Conservation (phyloP, 2,113 vertebrate species). For the Grus americana region DNA sequence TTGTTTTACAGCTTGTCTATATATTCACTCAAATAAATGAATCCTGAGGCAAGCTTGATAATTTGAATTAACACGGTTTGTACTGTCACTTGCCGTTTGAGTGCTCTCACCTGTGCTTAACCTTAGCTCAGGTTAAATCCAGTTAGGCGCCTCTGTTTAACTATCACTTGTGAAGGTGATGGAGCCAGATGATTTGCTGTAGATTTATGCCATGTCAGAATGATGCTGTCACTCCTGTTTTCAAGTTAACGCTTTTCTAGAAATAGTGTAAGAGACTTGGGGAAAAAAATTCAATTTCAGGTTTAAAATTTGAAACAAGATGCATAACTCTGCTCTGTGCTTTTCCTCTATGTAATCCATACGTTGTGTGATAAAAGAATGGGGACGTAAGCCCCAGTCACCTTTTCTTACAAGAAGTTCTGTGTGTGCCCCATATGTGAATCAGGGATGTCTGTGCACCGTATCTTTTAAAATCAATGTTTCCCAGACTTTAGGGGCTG, state of each 20-base stretch:
- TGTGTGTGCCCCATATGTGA: background rate
- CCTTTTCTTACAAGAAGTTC: too few relatives aligned
- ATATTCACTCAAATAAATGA: background rate
- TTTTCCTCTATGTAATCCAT: background rate
- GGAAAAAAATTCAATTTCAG: background rate
- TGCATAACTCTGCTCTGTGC: background rate
- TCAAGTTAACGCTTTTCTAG: background rate
- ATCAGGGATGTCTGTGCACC: rapidly evolving
- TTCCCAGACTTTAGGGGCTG: background rate
- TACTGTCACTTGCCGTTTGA: background rate
- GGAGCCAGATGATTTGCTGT: background rate
- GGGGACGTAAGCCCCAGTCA: background rate
- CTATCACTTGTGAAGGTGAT: background rate
- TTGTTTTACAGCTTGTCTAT: background rate
- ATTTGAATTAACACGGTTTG: background rate
- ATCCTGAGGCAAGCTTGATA: background rate
- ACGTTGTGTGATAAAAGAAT: rapidly evolving
- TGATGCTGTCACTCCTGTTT: background rate
- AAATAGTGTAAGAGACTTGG: background rate
- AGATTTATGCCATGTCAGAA: background rate
- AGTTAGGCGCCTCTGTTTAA: background rate
- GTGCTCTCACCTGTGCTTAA: background rate
- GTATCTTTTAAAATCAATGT: background rate
- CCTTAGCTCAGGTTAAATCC: background rate
- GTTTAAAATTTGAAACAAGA: background rate